These are phyloP conservation scores for Siniperca chuatsi DNA, from an alignment of 2,113 vertebrate species.

Conservation along the genomic window DNA sequence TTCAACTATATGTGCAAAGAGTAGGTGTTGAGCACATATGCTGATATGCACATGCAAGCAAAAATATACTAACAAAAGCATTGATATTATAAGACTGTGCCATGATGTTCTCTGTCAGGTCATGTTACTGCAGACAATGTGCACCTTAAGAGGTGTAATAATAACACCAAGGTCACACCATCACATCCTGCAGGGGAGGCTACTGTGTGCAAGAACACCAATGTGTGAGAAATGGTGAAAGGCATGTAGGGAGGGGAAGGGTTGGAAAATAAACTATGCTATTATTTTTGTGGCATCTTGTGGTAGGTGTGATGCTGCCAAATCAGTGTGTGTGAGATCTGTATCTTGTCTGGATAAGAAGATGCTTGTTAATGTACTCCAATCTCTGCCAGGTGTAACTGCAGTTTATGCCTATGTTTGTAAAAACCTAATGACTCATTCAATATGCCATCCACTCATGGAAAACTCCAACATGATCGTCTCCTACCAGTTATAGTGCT, in stretches of 20 bases:
- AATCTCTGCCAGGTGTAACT: slow-evolving; percentile 11
- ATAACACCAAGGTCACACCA: slow-evolving; percentile 36
- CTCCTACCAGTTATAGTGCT: background rate
- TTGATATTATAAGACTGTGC: slow-evolving; percentile 11
- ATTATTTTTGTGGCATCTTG: background rate
- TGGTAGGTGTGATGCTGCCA: background rate
- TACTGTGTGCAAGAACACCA: background rate
- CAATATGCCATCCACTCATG: slow-evolving; percentile 1
- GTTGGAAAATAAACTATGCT: background rate
- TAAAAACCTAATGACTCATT: slow-evolving; percentile 29
- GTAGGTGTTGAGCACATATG: background rate
- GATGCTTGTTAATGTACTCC: background rate
- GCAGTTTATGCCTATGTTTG: slow-evolving; percentile 20
- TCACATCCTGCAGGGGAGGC: slow-evolving; percentile 18
- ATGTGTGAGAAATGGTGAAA: slow-evolving; percentile 15
- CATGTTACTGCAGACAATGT: slow-evolving; percentile 23
- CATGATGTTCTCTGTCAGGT: slow-evolving; percentile 36
- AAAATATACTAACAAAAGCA: background rate
- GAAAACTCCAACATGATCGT: slow-evolving; percentile 2
- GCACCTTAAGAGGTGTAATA: slow-evolving; percentile 29
- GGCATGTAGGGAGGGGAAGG: background rate
- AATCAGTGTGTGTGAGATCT: slow-evolving; percentile 1
- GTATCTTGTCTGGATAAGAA: background rate
- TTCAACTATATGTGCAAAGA: background rate
- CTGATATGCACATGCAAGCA: slow-evolving; percentile 1